These are phyloP conservation scores for Stictonetta naevosa DNA, from an alignment of 2,113 vertebrate species.

Conservation along the genomic window DNA sequence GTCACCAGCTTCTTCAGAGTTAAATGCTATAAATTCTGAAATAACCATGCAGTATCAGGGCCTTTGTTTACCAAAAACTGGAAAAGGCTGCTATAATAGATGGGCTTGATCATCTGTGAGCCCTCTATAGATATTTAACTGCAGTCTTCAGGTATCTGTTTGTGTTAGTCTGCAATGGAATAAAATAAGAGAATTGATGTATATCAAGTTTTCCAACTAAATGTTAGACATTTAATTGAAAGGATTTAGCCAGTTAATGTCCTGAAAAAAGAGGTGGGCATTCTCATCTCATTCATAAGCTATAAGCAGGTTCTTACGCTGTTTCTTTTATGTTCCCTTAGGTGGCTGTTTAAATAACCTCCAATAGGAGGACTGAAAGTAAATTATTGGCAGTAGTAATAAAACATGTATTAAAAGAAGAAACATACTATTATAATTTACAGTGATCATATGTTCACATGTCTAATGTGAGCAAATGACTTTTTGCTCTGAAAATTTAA, in stretches of 20 bases:
- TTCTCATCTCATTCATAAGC: not conserved
- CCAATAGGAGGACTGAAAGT: not conserved
- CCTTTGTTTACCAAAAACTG: not conserved
- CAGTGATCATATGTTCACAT: not conserved
- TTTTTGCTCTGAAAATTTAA: not conserved
- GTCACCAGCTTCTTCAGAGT: not conserved
- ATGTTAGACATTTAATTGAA: not conserved
- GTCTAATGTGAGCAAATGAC: not conserved
- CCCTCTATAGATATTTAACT: not conserved
- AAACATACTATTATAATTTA: not conserved
- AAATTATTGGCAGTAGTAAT: not conserved
- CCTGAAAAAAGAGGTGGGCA: not conserved
- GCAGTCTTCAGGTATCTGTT: not conserved
- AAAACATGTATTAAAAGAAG: not conserved
- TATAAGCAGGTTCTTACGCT: not conserved
- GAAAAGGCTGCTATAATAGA: not conserved
- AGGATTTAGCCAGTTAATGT: not conserved
- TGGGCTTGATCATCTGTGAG: fast-evolving
- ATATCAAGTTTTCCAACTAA: not conserved
- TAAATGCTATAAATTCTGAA: not conserved
- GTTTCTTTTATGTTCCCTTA: not conserved
- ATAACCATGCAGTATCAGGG: not conserved
- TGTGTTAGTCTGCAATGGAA: not conserved
- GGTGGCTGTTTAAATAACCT: not conserved
- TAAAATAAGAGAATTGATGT: not conserved